A percentile compares a stretch with the other conserved stretches of the same genome.
Evolutionary conservation across 2,797 vertebrate species (phyloP).

Genomic region (Sciurus carolinensis): DNA sequence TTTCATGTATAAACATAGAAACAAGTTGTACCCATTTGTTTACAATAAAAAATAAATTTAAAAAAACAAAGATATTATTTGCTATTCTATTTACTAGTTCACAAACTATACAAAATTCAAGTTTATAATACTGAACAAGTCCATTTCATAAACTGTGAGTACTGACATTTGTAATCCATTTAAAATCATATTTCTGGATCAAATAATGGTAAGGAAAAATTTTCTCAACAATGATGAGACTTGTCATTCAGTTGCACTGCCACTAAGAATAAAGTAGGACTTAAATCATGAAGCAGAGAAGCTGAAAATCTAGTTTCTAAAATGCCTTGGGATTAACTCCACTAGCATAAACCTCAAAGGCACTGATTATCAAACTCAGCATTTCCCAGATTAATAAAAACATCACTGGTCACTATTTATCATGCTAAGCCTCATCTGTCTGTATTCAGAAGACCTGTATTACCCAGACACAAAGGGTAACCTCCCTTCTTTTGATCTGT

Average conservation of each 20-base stretch:
- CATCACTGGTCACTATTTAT: background rate
- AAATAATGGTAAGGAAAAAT: conserved; percentile 57
- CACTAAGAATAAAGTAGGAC: conserved; percentile 55
- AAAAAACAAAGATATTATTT: background rate
- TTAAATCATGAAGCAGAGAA: conserved; percentile 58
- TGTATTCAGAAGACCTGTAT: background rate
- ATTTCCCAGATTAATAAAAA: conserved; percentile 56
- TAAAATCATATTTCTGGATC: conserved; percentile 56
- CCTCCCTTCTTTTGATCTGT: background rate
- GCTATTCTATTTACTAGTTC: conserved; percentile 7
- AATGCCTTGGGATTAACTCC: conserved; percentile 61
- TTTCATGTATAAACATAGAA: no score
- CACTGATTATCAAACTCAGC: conserved; percentile 16
- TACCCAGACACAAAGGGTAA: background rate
- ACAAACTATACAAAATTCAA: conserved; percentile 56
- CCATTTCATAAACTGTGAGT: conserved; percentile 3
- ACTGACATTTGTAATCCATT: conserved; percentile 32
- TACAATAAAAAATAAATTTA: no score
- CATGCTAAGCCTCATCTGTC: background rate
- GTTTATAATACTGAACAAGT: conserved; percentile 46
- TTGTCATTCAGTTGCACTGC: background rate
- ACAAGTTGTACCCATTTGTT: no score
- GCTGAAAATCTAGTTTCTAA: conserved; percentile 62
- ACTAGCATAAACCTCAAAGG: conserved; percentile 63
- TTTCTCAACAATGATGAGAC: conserved; percentile 34